Conservation (phyloP, 2,888 invertebrate genomes). For the Amphimallon solstitiale region DNA sequence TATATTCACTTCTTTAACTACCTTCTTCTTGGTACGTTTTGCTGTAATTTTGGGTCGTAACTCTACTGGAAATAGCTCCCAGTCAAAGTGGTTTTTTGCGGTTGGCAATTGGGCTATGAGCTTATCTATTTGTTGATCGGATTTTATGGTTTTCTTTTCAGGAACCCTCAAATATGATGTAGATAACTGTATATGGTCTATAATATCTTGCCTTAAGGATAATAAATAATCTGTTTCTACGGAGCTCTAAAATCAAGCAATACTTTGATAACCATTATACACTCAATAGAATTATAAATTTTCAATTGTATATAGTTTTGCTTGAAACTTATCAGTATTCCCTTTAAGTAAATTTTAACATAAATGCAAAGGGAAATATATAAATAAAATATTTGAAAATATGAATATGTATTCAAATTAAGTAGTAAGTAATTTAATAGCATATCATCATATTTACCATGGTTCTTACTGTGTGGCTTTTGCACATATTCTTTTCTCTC, state of each 20-base stretch:
- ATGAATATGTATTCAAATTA: no score
- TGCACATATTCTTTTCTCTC: no score
- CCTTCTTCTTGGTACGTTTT: slow-evolving; percentile 54
- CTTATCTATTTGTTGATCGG: slow-evolving; percentile 71
- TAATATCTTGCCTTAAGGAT: slow-evolving; percentile 77
- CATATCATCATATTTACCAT: no score
- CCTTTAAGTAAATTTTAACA: no score
- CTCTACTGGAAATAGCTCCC: slow-evolving; percentile 73
- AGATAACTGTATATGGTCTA: slow-evolving; percentile 77
- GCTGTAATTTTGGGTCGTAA: slow-evolving; percentile 66
- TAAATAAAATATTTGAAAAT: background rate
- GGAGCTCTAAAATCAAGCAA: slow-evolving; percentile 51
- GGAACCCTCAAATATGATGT: slow-evolving; percentile 69
- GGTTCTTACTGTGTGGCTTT: no score
- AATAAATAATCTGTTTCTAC: slow-evolving; percentile 74
- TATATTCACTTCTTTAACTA: slow-evolving; percentile 52
- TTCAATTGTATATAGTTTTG: no score
- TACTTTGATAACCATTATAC: no score
- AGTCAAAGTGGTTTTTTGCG: slow-evolving; percentile 66
- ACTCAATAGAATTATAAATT: no score
- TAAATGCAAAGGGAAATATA: no score
- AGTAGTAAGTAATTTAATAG: no score
- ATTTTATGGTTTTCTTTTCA: slow-evolving; percentile 63
- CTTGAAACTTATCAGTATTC: no score
- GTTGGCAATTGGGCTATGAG: slow-evolving; percentile 64